Evolutionary conservation across 1,140 invertebrate species (phyloP), one percentile per base, ranked within the genome.

Genomic region (Periplaneta americana): DNA sequence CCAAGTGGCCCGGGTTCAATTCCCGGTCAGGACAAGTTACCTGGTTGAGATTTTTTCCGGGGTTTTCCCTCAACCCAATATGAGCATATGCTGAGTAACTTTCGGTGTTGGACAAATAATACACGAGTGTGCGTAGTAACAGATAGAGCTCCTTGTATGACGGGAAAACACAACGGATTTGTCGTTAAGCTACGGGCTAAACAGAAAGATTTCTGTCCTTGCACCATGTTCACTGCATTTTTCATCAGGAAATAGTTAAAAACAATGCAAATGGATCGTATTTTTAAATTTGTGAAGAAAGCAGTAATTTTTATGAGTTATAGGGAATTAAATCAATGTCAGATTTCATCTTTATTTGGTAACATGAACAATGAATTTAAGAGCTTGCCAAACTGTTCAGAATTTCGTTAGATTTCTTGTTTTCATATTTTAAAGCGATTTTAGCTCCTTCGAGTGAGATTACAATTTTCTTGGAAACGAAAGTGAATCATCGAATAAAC

Each of bases 41-140:
- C n/a, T n/a, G n/a, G n/a, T n/a, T n/a, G n/a, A n/a, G n/a, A n/a
- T n/a, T n/a, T n/a, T n/a, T n/a, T n/a, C n/a, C n/a, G n/a, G n/a
- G n/a, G n/a, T n/a, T n/a, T n/a, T n/a, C n/a, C n/a, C n/a, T n/a
- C n/a, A n/a, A n/a, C n/a, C n/a, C n/a, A n/a, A n/a, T n/a, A n/a
- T n/a, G n/a, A n/a, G n/a, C n/a, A n/a, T n/a, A n/a, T n/a, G n/a
- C n/a, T n/a, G n/a, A n/a, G n/a, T n/a, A n/a, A n/a, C n/a, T n/a
- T n/a, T n/a, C n/a, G n/a, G n/a, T n/a, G n/a, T n/a, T n/a, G n/a
- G n/a, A n/a, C n/a, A n/a, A n/a, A n/a, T n/a, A n/a, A n/a, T n/a
- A n/a, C n/a, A n/a, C n/a, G n/a, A n/a, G 37, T 79, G 78, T 79
- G 78, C 36, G 78, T 79, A 36, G 78, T 34, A 79, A 79, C 78